Evolutionary conservation across 2,113 vertebrate species (phyloP), one percentile per base, ranked within the genome.

Genomic region (Mustelus asterias): DNA sequence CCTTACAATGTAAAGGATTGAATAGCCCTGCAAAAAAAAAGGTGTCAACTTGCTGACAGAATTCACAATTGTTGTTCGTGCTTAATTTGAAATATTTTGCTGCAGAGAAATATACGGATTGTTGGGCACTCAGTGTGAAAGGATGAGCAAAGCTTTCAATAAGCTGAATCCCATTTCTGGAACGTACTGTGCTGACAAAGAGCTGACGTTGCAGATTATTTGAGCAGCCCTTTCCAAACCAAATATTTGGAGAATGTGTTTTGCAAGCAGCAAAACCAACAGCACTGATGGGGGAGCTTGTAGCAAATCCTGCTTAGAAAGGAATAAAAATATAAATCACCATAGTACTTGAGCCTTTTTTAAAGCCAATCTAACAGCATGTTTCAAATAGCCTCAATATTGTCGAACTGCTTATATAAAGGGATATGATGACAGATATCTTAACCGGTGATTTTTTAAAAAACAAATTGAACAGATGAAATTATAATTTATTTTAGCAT

Each of bases 201-300:
- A 94, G 63, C 92, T 94, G 92, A 67, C 20, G 8, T 22, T 94
- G 60, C 92, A 67, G 60, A 69, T 90, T 69, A 65, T 94, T 94
- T 65, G 67, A 58, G 70, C 92, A 41, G 92, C 16, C 33, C 11
- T 90, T 90, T 90, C 58, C 88, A 29, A 58, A 16, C 24, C 88
- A 90, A 90, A 90, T 60, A 90, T 90, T 90, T 90, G 88, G 60
- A 90, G 54, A 90, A 90, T 90, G 54, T 90, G 88, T 90, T 94
- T 94, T 37, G 37, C 92, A 70, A 94, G 92, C 33, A 94, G 92
- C n/a, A 94, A 44, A 94, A 44, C 11, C 37, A 29, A 94, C 9
- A 69, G 63, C 63, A 44, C 29, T 2, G 33, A 1, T 41, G 37
- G 29, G 20, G 18, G 63, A 69, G n/a, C 20, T 70, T 44, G 70